Base-by-base conservation (phyloP, 1,140 invertebrate genomes). In the Lepidurus apus region DNA sequence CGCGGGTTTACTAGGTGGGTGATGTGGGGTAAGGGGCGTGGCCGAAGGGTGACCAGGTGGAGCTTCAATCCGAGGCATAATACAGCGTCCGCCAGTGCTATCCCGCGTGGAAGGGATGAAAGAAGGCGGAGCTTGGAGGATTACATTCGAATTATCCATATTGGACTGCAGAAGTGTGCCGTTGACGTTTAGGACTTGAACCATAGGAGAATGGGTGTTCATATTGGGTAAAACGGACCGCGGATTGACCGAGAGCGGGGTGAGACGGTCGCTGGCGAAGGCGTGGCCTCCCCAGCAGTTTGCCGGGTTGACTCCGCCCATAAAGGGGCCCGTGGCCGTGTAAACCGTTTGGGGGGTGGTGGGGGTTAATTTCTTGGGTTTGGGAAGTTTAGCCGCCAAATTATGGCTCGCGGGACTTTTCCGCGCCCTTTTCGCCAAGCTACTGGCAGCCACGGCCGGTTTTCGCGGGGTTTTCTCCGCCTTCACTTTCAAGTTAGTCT, bases 41-140 rank as follows among this genome's bases (percentile, higher is more conserved):
- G 53, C 79, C 10, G 65, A 75, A 17, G 74, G 74, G 10, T 80
- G 79, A 65, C 80, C 80, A 34, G 81, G 80, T 74, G 81, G 81
- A n/a, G 81, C 80, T 65, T 65, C 53, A 17, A 65, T 65, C n/a
- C 53, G 53, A 21, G 53, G 53, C 53, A 65, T 65, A 21, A 65
- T 65, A 17, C 53, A 65, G 6, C 53, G 53, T 17, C 53, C 53
- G 13, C 53, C 53, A 17, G 53, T 65, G 13, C 53, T 65, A 17
- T 65, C 53, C 53, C 53, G 53, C 13, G 53, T 21, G 6, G 53
- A 9, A 17, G 53, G 53, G 21, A 65, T 21, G 53, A 65, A 65
- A 65, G 53, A 65, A 65, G 53, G 53, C 21, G 53, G 53, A 1
- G 53, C 53, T 65, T 65, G 53, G 53, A 65, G 53, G 53, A 65